A percentile compares a stretch with the other conserved stretches of the same genome.
phyloP scores from a whole-genome alignment of 2,888 invertebrate genomes.

The Exocentrus adspersus region DNA sequence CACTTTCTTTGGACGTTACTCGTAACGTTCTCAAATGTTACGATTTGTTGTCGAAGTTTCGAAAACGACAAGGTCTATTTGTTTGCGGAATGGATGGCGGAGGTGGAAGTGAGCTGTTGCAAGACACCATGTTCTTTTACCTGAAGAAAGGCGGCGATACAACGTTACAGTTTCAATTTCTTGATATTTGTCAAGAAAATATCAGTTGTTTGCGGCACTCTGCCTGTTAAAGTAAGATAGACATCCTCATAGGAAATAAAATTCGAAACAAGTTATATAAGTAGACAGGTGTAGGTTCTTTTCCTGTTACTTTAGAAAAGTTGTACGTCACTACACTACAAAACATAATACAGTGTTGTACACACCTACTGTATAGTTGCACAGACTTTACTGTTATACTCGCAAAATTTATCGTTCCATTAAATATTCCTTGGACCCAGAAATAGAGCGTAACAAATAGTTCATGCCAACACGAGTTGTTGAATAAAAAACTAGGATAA shows the following conservation, averaged over 20 bases:
- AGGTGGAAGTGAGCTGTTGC: background rate
- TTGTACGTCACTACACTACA: too few relatives aligned
- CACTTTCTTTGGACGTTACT: conserved; percentile 20
- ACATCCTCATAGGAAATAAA: too few relatives aligned
- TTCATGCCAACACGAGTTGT: conserved; percentile 51
- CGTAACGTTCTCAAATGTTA: conserved; percentile 16
- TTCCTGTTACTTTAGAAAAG: too few relatives aligned
- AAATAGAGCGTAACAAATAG: conserved; percentile 55
- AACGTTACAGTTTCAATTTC: too few relatives aligned
- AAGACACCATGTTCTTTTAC: background rate
- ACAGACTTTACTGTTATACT: too few relatives aligned
- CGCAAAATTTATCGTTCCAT: conserved; percentile 50
- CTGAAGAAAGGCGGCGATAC: background rate
- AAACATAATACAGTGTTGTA: too few relatives aligned
- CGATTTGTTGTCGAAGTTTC: conserved; percentile 21
- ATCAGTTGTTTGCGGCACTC: too few relatives aligned
- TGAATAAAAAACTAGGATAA: conserved; percentile 52
- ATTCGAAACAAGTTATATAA: too few relatives aligned
- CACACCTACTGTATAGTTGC: too few relatives aligned
- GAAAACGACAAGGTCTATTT: conserved; percentile 1
- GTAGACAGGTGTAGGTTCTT: too few relatives aligned
- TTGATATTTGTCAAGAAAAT: too few relatives aligned
- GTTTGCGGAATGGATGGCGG: background rate
- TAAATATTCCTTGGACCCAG: conserved; percentile 52
- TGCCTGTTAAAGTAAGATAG: too few relatives aligned